Conservation (phyloP, 2,797 vertebrate species). For the Pantherophis alleghaniensis region DNA sequence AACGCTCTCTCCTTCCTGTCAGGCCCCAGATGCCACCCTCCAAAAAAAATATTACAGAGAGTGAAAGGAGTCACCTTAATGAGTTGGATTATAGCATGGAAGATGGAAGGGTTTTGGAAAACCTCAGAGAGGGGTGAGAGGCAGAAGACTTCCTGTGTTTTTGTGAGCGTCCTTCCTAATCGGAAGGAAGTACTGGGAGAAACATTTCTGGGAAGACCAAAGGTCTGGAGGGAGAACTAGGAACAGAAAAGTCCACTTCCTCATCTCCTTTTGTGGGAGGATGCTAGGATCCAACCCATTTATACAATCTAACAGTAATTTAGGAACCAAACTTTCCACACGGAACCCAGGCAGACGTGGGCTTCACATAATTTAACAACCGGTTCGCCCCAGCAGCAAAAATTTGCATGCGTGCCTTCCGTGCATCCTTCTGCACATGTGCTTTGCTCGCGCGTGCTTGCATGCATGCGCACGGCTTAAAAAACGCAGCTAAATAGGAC, state of each 20-base stretch:
- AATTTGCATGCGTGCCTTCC: too few relatives aligned
- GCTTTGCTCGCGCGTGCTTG: too few relatives aligned
- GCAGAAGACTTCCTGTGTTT: background rate
- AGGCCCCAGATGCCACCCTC: background rate
- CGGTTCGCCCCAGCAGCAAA: too few relatives aligned
- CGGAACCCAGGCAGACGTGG: background rate
- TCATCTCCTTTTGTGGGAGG: background rate
- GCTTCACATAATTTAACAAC: too few relatives aligned
- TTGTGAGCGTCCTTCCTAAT: background rate
- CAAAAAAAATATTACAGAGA: background rate
- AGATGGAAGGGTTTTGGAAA: background rate
- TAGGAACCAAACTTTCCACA: background rate
- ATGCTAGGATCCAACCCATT: background rate
- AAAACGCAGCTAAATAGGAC: too few relatives aligned
- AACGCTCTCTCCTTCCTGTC: background rate
- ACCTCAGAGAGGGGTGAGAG: background rate
- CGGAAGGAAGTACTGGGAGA: background rate
- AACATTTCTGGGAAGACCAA: background rate
- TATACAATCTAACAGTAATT: background rate
- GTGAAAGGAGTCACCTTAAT: background rate
- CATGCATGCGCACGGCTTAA: too few relatives aligned
- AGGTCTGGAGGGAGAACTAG: background rate
- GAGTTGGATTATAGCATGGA: background rate
- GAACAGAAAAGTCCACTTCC: background rate
- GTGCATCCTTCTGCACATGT: too few relatives aligned